Evolutionary conservation across 35 echinoderm and acorn worm genomes (phyloP).

Genomic region (Chiridota heheva): DNA sequence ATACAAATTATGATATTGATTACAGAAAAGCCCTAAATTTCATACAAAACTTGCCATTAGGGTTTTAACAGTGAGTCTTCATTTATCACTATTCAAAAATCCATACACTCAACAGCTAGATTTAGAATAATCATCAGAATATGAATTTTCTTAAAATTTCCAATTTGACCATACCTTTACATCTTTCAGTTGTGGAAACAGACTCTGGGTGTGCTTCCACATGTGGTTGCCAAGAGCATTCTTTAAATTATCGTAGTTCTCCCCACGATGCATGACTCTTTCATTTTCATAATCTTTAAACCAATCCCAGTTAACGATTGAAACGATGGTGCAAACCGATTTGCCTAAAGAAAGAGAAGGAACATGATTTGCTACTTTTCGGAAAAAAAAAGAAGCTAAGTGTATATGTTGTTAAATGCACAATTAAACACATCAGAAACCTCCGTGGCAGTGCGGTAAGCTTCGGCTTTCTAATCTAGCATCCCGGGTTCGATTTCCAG

Average conservation of each 20-base stretch:
- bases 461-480: too few relatives aligned
- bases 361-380: neutral
- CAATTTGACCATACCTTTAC: conserved; percentile 81
- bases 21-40: too few relatives aligned
- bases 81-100: too few relatives aligned
- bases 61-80: too few relatives aligned
- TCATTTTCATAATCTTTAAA: conserved; percentile 80
- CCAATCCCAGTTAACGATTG: conserved; percentile 89
- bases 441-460: too few relatives aligned
- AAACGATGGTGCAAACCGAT: conserved; percentile 77
- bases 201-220: conserved; percentile 73
- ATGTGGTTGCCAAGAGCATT: conserved; percentile 78
- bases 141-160: neutral
- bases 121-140: neutral
- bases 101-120: neutral
- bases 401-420: too few relatives aligned
- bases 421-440: too few relatives aligned
- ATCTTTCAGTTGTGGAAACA: conserved; percentile 78
- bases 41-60: too few relatives aligned
- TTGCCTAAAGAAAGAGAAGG: conserved; percentile 59
- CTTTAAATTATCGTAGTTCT: conserved; percentile 71
- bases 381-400: too few relatives aligned
- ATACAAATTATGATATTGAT: too few relatives aligned
- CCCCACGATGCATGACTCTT: conserved; percentile 72
- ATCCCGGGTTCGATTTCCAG: too few relatives aligned